Conservation (phyloP, 92 coral and sea anemone genomes). For the Parazoanthus darwini region DNA sequence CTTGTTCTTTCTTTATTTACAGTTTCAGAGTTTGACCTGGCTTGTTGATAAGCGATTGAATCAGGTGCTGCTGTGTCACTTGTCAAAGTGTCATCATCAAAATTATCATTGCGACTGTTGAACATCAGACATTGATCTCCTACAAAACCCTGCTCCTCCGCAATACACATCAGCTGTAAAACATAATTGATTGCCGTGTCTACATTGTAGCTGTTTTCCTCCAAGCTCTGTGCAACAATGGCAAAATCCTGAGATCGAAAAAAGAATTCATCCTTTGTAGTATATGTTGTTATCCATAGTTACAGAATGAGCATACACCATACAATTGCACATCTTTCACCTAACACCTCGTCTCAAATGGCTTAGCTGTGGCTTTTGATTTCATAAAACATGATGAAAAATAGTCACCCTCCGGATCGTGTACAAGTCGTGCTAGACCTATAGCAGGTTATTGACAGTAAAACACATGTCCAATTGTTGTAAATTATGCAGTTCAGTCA, state of each 20-base stretch:
- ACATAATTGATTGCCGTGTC: constrained; percentile 76
- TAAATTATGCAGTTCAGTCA: too few relatives aligned
- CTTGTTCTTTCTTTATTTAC: neutral
- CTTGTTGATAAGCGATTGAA: neutral
- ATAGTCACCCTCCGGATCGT: too few relatives aligned
- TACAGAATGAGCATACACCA: too few relatives aligned
- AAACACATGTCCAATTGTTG: too few relatives aligned
- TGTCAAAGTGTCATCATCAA: neutral
- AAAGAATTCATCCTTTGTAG: neutral
- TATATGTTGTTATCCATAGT: too few relatives aligned
- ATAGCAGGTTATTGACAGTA: too few relatives aligned
- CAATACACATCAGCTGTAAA: constrained; percentile 77
- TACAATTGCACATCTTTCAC: too few relatives aligned
- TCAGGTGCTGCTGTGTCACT: neutral
- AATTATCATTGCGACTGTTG: neutral
- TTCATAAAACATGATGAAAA: too few relatives aligned
- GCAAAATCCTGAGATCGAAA: constrained; percentile 63
- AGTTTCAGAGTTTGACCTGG: neutral
- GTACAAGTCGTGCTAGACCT: too few relatives aligned
- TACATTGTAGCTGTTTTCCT: constrained; percentile 70
- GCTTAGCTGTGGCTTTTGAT: too few relatives aligned
- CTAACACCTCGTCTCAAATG: too few relatives aligned
- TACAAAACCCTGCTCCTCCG: constrained; percentile 66
- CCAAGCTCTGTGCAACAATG: constrained; percentile 69
- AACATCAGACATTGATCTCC: neutral